phyloP scores from a whole-genome alignment of 2,113 vertebrate genomes.

The Otolemur garnettii region DNA sequence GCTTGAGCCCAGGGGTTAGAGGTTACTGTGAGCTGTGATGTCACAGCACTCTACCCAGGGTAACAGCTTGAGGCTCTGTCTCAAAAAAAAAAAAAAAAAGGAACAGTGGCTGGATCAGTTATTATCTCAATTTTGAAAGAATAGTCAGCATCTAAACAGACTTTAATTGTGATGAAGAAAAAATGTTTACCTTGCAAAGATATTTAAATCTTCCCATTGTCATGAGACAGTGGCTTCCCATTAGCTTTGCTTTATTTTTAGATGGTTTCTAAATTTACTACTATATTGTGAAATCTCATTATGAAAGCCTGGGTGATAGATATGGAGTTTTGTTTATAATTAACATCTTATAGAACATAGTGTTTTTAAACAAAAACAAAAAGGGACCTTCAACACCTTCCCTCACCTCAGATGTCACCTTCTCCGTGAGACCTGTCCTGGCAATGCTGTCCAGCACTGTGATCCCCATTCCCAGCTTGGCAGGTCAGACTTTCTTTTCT shows the following conservation, averaged over 20 bases:
- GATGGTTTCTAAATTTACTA: constrained; percentile 61
- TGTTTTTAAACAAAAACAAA: constrained; percentile 48
- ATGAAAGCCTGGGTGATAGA: neutral
- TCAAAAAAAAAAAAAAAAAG: neutral
- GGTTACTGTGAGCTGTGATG: too few relatives aligned
- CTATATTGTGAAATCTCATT: constrained; percentile 49
- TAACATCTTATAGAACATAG: constrained; percentile 16
- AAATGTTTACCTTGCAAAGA: constrained; percentile 37
- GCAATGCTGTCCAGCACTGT: neutral
- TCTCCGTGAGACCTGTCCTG: neutral
- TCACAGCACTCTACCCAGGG: too few relatives aligned
- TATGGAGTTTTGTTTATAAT: constrained; percentile 30
- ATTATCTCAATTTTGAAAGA: constrained; percentile 41
- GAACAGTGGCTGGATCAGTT: neutral
- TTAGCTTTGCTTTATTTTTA: constrained; percentile 63
- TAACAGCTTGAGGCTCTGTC: too few relatives aligned
- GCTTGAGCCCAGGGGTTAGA: too few relatives aligned
- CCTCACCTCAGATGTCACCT: neutral
- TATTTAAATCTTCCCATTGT: neutral
- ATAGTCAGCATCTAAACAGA: constrained; percentile 8
- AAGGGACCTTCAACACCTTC: neutral
- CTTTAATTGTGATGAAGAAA: constrained; percentile 8
- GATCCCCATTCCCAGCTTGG: neutral
- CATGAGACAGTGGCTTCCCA: neutral
- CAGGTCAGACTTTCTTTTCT: neutral